Evolutionary conservation across 2,113 vertebrate species (phyloP).

Genomic region (Hypanus sabinus): DNA sequence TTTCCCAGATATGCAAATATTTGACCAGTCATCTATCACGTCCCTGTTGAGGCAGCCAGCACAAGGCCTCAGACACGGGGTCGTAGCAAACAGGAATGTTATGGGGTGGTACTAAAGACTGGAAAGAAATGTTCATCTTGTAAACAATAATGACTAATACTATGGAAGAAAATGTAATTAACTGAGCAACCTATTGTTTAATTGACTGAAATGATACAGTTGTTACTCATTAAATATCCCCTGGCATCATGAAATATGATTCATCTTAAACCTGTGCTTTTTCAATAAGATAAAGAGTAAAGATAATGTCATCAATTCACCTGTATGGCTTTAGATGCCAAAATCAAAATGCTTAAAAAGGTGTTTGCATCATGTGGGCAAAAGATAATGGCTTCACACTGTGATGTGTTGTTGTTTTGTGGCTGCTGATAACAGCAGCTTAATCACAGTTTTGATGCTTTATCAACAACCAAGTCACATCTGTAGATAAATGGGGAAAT

Average conservation of each 20-base stretch:
- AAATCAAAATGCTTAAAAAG: not conserved
- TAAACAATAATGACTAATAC: not conserved
- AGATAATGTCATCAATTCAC: not conserved
- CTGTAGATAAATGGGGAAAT: not conserved
- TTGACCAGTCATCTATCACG: not conserved
- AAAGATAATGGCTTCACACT: not conserved
- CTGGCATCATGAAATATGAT: not conserved
- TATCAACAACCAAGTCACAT: not conserved
- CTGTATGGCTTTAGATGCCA: not conserved
- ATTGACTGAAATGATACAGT: not conserved
- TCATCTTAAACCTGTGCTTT: not conserved
- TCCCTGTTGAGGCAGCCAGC: not conserved
- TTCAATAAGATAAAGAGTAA: not conserved
- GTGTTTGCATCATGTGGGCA: not conserved
- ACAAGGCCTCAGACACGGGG: not conserved
- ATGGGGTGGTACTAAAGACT: not conserved
- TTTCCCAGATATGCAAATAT: not conserved
- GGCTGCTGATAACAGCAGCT: not conserved
- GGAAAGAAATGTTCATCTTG: not conserved
- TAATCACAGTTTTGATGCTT: not conserved
- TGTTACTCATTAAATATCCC: not conserved
- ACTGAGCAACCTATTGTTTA: not conserved
- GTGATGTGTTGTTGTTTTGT: not conserved
- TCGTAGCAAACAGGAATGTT: not conserved
- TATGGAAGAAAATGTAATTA: not conserved